Conservation (phyloP, 2,113 vertebrate species). For the Nothoprocta pentlandii region DNA sequence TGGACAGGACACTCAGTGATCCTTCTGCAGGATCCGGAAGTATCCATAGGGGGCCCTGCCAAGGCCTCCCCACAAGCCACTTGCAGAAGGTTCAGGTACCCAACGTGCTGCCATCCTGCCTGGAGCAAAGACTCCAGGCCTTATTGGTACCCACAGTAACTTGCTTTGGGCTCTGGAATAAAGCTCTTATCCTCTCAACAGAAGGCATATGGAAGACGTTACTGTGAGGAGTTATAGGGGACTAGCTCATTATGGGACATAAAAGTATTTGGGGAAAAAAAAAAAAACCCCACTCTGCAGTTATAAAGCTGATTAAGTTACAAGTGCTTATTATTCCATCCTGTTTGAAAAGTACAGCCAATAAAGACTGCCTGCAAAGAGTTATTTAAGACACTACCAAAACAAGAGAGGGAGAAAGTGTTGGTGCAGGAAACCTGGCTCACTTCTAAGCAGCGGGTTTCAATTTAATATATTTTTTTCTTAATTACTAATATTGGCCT, state of each 20-base stretch:
- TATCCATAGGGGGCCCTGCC: no score
- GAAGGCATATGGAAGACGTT: slow-evolving; percentile 62
- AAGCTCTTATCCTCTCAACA: background rate
- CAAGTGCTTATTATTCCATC: slow-evolving; percentile 29
- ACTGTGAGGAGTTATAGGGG: slow-evolving; percentile 53
- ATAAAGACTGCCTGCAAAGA: slow-evolving; percentile 35
- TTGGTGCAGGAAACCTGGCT: background rate
- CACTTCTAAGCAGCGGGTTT: background rate
- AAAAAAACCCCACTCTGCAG: background rate
- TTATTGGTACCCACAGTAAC: slow-evolving; percentile 19
- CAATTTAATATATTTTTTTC: background rate
- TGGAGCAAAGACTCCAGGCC: slow-evolving; percentile 3
- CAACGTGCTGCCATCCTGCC: background rate
- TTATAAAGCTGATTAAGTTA: slow-evolving; percentile 34
- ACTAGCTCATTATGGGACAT: slow-evolving; percentile 46
- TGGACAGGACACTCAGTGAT: rapidly evolving
- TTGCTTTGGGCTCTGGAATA: slow-evolving; percentile 24
- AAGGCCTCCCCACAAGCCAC: background rate
- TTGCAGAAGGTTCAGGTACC: rapidly evolving
- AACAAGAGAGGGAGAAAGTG: background rate
- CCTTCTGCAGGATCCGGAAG: background rate
- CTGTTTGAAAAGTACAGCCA: slow-evolving; percentile 9
- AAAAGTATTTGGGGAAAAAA: background rate
- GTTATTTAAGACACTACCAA: background rate
- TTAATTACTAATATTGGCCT: slow-evolving; percentile 53